Evolutionary conservation across 2,113 vertebrate genomes (phyloP).

Genomic region (Dicentrarchus labrax): DNA sequence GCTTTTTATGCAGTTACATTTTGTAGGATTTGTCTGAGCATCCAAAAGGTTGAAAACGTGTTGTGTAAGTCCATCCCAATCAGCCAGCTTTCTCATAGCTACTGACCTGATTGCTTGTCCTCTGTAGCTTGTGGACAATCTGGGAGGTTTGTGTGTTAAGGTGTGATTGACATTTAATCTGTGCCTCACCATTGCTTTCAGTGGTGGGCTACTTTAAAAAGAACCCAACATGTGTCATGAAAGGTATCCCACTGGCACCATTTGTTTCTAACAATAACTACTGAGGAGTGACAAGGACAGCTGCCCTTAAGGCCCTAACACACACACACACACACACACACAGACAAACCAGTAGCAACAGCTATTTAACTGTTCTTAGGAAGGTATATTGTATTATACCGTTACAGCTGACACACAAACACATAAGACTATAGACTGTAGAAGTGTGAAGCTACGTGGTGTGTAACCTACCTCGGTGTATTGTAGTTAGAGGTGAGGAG

Average conservation of each 20-base stretch:
- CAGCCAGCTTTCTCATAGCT: neutral
- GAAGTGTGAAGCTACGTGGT: neutral
- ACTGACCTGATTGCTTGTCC: neutral
- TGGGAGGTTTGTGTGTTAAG: neutral
- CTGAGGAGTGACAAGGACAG: constrained; percentile 66
- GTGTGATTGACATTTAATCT: constrained; percentile 15
- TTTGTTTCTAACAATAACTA: constrained; percentile 82
- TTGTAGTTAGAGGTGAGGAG: neutral
- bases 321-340: constrained; percentile 31
- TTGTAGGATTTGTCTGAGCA: no score
- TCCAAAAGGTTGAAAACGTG: no score
- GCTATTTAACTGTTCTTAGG: neutral
- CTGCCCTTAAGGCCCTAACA: constrained; percentile 46
- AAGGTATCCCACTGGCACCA: constrained; percentile 60
- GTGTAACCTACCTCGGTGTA: constrained; percentile 10
- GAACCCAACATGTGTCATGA: constrained; percentile 48
- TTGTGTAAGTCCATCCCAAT: no score
- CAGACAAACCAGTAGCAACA: constrained; percentile 1
- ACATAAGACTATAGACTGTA: neutral
- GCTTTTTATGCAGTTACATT: no score
- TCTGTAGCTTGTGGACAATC: neutral
- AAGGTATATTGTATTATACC: neutral
- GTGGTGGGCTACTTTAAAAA: constrained; percentile 34
- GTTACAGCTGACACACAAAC: neutral
- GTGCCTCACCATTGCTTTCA: neutral